Conservation (phyloP, 2,888 invertebrate species). For the Germaria angustata region DNA sequence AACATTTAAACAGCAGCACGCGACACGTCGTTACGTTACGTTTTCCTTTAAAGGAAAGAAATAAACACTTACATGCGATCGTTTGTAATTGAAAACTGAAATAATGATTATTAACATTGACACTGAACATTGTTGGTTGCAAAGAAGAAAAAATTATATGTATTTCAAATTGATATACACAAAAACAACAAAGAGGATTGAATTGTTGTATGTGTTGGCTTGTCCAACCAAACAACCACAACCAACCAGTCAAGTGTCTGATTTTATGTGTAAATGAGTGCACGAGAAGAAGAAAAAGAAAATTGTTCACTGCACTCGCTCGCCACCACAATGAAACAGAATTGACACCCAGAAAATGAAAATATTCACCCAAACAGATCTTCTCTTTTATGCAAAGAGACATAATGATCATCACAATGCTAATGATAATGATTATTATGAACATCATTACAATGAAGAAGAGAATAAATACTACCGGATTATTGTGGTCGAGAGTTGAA, state of each 20-base stretch:
- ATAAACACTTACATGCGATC: conserved; percentile 58
- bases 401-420: conserved; percentile 25
- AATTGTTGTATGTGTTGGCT: conserved; percentile 5
- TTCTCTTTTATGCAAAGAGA: conserved; percentile 29
- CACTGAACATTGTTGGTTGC: conserved; percentile 46
- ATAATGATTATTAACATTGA: conserved; percentile 66
- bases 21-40: conserved; percentile 27
- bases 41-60: conserved; percentile 6
- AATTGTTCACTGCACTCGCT: conserved; percentile 31
- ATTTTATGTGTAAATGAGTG: conserved; percentile 48
- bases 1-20: conserved; percentile 42
- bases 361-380: neutral
- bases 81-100: conserved; percentile 65
- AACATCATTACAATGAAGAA: conserved; percentile 12
- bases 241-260: conserved; percentile 5
- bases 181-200: conserved; percentile 31
- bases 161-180: neutral
- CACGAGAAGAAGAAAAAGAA: neutral
- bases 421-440: conserved; percentile 13
- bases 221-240: neutral
- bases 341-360: conserved; percentile 38
- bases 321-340: conserved; percentile 13
- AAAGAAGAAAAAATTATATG: conserved; percentile 1
- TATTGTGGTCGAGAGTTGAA: conserved; percentile 49
- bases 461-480: conserved; percentile 41